Evolutionary conservation across 2,113 vertebrate genomes (phyloP).

Genomic region (Lathamus discolor): DNA sequence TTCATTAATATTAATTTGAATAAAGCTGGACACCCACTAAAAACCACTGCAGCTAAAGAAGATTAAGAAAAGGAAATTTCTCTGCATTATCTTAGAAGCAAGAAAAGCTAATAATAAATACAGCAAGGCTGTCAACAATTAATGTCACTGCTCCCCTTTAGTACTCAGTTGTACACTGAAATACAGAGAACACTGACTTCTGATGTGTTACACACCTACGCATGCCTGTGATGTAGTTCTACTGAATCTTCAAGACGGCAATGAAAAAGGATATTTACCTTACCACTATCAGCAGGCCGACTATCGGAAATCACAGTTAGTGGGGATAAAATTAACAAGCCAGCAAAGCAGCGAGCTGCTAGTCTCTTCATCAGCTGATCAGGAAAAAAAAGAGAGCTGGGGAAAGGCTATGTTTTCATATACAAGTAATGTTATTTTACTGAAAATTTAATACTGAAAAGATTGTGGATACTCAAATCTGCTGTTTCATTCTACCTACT

Average conservation of each 20-base stretch:
- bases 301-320: slow-evolving; percentile 96
- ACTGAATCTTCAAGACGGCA: slow-evolving; percentile 88
- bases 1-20: slow-evolving; percentile 81
- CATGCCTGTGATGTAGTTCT: slow-evolving; percentile 88
- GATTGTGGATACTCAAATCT: slow-evolving; percentile 87
- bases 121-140: slow-evolving; percentile 85
- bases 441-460: slow-evolving; percentile 89
- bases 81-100: slow-evolving; percentile 72
- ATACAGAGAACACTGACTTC: slow-evolving; percentile 74
- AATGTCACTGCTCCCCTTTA: slow-evolving; percentile 79
- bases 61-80: slow-evolving; percentile 75
- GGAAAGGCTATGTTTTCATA: slow-evolving; percentile 99
- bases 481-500: slow-evolving; percentile 90
- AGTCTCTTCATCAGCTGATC: slow-evolving; percentile 99
- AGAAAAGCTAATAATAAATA: slow-evolving; percentile 81
- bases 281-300: slow-evolving; percentile 94
- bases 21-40: slow-evolving; percentile 75
- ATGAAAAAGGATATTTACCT: slow-evolving; percentile 96
- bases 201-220: slow-evolving; percentile 86
- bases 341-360: slow-evolving; percentile 99
- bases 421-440: slow-evolving; percentile 97
- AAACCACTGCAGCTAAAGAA: slow-evolving; percentile 74
- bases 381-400: slow-evolving; percentile 94
- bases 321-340: slow-evolving; percentile 99
- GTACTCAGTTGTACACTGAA: slow-evolving; percentile 78